These are phyloP conservation scores for Butastur rufipennis DNA, from an alignment of 2,113 vertebrate species.

Conservation along the genomic window DNA sequence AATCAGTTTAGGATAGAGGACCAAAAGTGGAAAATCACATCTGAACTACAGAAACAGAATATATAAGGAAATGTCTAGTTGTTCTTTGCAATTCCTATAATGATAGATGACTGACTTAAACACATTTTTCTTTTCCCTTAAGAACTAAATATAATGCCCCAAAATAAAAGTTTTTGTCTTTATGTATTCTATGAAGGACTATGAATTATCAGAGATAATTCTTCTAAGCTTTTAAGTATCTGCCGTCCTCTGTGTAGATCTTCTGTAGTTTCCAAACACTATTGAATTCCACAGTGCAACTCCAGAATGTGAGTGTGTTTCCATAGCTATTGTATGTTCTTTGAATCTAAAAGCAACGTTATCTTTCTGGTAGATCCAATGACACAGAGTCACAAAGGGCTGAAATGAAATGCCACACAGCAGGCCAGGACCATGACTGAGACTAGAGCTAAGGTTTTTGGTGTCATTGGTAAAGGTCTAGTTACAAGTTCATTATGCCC, in stretches of 20 bases:
- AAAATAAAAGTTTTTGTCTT: neutral
- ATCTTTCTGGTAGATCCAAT: neutral
- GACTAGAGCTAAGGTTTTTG: neutral
- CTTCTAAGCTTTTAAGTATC: neutral
- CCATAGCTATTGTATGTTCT: neutral
- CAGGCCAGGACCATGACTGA: neutral
- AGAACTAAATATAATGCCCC: neutral
- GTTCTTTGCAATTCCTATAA: neutral
- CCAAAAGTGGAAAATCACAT: neutral
- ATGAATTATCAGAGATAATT: neutral
- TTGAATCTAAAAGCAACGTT: neutral
- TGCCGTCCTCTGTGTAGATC: neutral
- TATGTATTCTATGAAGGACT: neutral
- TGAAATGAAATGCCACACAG: neutral
- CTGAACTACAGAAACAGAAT: neutral
- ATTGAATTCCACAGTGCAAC: neutral
- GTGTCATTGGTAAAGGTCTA: neutral
- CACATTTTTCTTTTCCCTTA: neutral
- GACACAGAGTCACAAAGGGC: neutral
- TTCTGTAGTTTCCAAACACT: neutral
- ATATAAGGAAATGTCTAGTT: neutral
- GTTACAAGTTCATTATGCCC: neutral
- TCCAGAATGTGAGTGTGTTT: neutral
- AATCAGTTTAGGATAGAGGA: neutral
- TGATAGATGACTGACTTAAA: neutral